Evolutionary conservation across 2,797 vertebrate species (phyloP).

Genomic region (Acrossocheilus fasciatus): DNA sequence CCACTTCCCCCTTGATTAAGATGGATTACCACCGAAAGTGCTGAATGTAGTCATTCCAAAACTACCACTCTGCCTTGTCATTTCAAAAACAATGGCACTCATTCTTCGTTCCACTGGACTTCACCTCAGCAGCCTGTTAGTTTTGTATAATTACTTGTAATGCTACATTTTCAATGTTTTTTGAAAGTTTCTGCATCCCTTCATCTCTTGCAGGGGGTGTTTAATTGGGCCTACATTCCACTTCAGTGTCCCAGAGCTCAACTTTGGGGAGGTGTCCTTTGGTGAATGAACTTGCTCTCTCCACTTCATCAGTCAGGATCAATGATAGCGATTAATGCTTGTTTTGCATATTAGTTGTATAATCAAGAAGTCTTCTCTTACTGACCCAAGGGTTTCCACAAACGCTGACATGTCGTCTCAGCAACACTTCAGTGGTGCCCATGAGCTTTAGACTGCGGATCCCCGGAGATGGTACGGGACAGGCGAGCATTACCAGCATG

Average conservation of each 20-base stretch:
- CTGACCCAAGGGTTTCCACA: slow-evolving; percentile 81
- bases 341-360: slow-evolving; percentile 27
- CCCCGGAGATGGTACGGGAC: slow-evolving; percentile 80
- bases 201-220: slow-evolving; percentile 78
- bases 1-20: slow-evolving; percentile 50
- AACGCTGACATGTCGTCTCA: slow-evolving; percentile 79
- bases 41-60: slow-evolving; percentile 51
- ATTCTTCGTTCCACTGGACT: not conserved
- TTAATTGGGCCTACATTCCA: slow-evolving; percentile 87
- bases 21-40: slow-evolving; percentile 59
- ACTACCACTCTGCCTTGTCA: slow-evolving; percentile 50
- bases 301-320: slow-evolving; percentile 51
- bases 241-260: slow-evolving; percentile 80
- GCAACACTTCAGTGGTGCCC: slow-evolving; percentile 83
- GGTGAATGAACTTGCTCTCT: slow-evolving; percentile 77
- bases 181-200: slow-evolving; percentile 21
- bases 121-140: not conserved
- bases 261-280: slow-evolving; percentile 86
- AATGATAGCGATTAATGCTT: slow-evolving; percentile 38
- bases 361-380: slow-evolving; percentile 8
- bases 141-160: slow-evolving; percentile 39
- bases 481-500: slow-evolving; percentile 70
- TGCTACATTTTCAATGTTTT: slow-evolving; percentile 14
- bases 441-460: slow-evolving; percentile 85
- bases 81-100: slow-evolving; percentile 35